Evolutionary conservation across 2,888 invertebrate species (phyloP).

Genomic region (Rhynchonema sp.): DNA sequence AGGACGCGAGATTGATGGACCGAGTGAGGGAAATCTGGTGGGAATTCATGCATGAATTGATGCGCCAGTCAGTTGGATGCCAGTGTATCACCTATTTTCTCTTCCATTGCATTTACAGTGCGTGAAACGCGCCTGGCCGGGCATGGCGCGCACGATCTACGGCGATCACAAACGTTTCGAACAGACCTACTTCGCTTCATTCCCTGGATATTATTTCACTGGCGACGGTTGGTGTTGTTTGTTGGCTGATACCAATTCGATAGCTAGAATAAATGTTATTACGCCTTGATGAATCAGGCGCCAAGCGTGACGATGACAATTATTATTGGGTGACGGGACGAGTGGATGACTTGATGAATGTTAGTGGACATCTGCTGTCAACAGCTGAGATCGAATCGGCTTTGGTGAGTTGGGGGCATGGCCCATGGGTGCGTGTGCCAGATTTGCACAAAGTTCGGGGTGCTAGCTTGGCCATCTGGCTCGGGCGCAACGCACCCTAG

Average conservation of each 20-base stretch:
- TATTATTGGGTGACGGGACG: slow-evolving; percentile 83
- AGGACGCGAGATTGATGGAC: slow-evolving; percentile 61
- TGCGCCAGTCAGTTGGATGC: too few relatives aligned
- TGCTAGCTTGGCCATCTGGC: too few relatives aligned
- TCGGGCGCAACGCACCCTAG: too few relatives aligned
- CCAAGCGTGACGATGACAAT: slow-evolving; percentile 71
- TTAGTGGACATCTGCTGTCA: slow-evolving; percentile 89
- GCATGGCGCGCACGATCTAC: slow-evolving; percentile 83
- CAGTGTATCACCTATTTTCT: too few relatives aligned
- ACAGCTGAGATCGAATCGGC: slow-evolving; percentile 61
- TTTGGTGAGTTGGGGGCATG: too few relatives aligned
- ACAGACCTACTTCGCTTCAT: slow-evolving; percentile 78
- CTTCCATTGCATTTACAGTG: slow-evolving; percentile 34
- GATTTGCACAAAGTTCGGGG: too few relatives aligned
- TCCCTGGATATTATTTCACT: slow-evolving; percentile 89
- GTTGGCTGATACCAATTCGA: background rate
- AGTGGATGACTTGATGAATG: slow-evolving; percentile 95
- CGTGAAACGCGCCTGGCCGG: slow-evolving; percentile 88
- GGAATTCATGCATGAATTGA: too few relatives aligned
- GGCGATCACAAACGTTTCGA: slow-evolving; percentile 68
- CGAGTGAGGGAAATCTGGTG: slow-evolving; percentile 76
- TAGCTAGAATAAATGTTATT: background rate
- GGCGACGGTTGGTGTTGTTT: slow-evolving; percentile 57
- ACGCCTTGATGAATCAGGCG: slow-evolving; percentile 42
- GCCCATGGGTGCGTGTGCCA: too few relatives aligned